phyloP scores from a whole-genome alignment of 1,140 invertebrate genomes.

The Latrodectus geometricus region DNA sequence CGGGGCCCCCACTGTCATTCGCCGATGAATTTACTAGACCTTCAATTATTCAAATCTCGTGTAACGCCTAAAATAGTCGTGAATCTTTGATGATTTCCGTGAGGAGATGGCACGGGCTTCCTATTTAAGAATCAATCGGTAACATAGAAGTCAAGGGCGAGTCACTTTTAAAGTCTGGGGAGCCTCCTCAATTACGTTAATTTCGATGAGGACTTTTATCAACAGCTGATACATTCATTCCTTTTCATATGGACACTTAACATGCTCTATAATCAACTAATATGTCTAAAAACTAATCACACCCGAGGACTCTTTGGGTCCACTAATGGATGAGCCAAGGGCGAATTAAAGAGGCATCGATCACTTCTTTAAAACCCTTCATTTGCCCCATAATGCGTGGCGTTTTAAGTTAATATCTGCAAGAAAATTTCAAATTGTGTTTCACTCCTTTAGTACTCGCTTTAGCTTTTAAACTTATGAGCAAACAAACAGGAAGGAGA shows the following conservation, averaged over 20 bases:
- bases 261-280: constrained; percentile 54
- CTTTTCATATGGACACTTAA: constrained; percentile 12
- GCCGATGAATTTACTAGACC: constrained; percentile 53
- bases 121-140: constrained; percentile 60
- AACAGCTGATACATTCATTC: constrained; percentile 45
- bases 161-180: constrained; percentile 25
- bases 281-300: constrained; percentile 57
- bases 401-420: no score
- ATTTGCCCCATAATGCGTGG: no score
- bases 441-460: no score
- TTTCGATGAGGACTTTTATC: constrained; percentile 53
- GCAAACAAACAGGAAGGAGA: no score
- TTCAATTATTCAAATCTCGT: constrained; percentile 60
- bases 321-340: constrained; percentile 9
- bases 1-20: constrained; percentile 47
- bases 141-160: constrained; percentile 60
- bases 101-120: constrained; percentile 31
- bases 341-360: no score
- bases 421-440: no score
- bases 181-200: constrained; percentile 60
- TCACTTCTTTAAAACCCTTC: no score
- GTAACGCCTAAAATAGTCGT: constrained; percentile 60
- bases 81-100: constrained; percentile 51
- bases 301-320: constrained; percentile 10
- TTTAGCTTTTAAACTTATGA: no score